A percentile compares a stretch with the other conserved stretches of the same genome.
These are phyloP conservation scores for Drosophila leonis DNA, from an alignment of 2,888 invertebrate species.

Conservation along the genomic window DNA sequence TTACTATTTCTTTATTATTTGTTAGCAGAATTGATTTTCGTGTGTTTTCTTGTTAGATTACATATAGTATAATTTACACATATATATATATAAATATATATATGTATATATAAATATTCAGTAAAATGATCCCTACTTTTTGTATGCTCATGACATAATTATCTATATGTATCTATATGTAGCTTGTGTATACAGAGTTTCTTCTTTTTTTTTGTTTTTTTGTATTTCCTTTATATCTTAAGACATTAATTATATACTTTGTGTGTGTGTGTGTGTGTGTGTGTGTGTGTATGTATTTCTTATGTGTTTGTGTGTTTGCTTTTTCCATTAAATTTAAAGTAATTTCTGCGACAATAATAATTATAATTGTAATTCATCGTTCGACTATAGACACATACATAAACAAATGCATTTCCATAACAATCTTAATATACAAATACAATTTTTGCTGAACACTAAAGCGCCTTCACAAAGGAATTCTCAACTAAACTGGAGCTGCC, in stretches of 20 bases:
- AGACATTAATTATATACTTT: slow-evolving; percentile 54
- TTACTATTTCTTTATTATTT: slow-evolving; percentile 45
- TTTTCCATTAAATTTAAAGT: slow-evolving; percentile 71
- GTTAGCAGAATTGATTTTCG: slow-evolving; percentile 66
- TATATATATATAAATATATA: slow-evolving; percentile 38
- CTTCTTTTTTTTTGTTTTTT: slow-evolving; percentile 9
- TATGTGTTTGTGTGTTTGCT: slow-evolving; percentile 36
- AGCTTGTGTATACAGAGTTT: slow-evolving; percentile 53
- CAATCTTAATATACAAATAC: slow-evolving; percentile 56
- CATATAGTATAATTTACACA: slow-evolving; percentile 59
- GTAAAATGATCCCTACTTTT: slow-evolving; percentile 83
- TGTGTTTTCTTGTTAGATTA: slow-evolving; percentile 54
- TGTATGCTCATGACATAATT: slow-evolving; percentile 79
- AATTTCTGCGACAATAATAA: slow-evolving; percentile 77
- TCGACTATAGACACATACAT: slow-evolving; percentile 67
- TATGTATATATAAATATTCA: slow-evolving; percentile 56
- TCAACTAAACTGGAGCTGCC: slow-evolving; percentile 63
- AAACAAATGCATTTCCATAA: slow-evolving; percentile 68
- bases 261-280: slow-evolving; percentile 5
- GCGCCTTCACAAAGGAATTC: slow-evolving; percentile 62
- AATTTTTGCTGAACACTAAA: slow-evolving; percentile 76
- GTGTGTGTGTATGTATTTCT: too few relatives aligned
- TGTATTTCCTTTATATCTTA: slow-evolving; percentile 45
- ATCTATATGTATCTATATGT: slow-evolving; percentile 68
- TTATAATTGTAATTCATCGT: slow-evolving; percentile 50